Evolutionary conservation across 2,888 invertebrate genomes (phyloP).

Genomic region (Allygus modestus): DNA sequence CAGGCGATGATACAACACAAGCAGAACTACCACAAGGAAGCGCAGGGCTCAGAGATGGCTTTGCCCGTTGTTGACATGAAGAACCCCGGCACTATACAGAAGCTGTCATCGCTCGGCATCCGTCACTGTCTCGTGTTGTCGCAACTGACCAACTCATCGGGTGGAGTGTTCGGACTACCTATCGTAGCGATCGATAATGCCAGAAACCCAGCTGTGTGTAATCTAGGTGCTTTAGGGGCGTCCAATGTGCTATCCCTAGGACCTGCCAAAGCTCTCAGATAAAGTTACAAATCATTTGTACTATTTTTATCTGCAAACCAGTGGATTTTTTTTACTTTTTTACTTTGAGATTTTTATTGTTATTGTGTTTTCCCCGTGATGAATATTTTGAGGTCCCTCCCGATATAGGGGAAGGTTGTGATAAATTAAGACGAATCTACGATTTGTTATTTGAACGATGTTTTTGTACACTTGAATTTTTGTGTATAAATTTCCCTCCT

Average conservation of each 20-base stretch:
- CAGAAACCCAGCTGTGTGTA: constrained; percentile 79
- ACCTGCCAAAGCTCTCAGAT: constrained; percentile 77
- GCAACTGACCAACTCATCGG: constrained; percentile 77
- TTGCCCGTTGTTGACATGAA: constrained; percentile 86
- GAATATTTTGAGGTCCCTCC: constrained; percentile 24
- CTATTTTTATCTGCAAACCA: constrained; percentile 4
- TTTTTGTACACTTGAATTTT: constrained; percentile 30
- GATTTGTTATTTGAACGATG: constrained; percentile 14
- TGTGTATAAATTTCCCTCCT: constrained; percentile 3
- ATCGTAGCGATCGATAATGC: constrained; percentile 83
- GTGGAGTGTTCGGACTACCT: constrained; percentile 83
- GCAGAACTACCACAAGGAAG: constrained; percentile 80
- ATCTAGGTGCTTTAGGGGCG: constrained; percentile 82
- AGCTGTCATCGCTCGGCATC: constrained; percentile 82
- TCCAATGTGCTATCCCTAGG: constrained; percentile 85
- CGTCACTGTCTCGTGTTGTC: constrained; percentile 86
- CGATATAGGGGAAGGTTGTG: constrained; percentile 10
- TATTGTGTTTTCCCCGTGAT: neutral
- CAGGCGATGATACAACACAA: constrained; percentile 80
- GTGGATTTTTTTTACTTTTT: neutral
- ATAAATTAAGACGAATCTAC: constrained; percentile 28
- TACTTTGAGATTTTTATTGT: constrained; percentile 33
- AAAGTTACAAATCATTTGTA: neutral
- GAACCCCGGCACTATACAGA: constrained; percentile 81
- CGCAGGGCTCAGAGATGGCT: constrained; percentile 80